phyloP scores from a whole-genome alignment of 2,888 invertebrate species.

The Drosophila affinis region DNA sequence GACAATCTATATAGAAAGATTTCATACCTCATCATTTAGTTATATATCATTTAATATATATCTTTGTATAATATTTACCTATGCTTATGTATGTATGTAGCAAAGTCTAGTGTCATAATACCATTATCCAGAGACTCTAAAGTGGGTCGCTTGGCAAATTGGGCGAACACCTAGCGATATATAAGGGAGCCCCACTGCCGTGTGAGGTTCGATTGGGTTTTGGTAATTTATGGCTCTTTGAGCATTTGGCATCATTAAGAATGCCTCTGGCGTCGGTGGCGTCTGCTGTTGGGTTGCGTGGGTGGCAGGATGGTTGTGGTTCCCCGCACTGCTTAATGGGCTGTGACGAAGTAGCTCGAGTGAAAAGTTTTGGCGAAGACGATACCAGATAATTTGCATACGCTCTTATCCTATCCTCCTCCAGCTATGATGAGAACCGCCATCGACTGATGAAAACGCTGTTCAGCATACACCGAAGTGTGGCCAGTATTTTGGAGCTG shows the following conservation, averaged over 20 bases:
- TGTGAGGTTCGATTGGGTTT: constrained; percentile 23
- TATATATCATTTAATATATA: too few relatives aligned
- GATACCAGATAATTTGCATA: constrained; percentile 63
- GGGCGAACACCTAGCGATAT: constrained; percentile 26
- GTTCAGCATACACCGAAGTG: constrained; percentile 91
- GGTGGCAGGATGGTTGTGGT: constrained; percentile 51
- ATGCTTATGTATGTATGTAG: too few relatives aligned
- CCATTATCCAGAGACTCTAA: constrained; percentile 5
- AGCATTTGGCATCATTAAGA: constrained; percentile 72
- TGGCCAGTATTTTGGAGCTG: constrained; percentile 90
- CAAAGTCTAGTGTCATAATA: background rate
- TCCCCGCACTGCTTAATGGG: constrained; percentile 71
- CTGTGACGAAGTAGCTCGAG: constrained; percentile 70
- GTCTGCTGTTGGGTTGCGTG: constrained; percentile 6
- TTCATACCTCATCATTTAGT: too few relatives aligned
- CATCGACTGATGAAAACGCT: constrained; percentile 86
- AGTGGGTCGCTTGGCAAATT: constrained; percentile 47
- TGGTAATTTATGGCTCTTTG: constrained; percentile 66
- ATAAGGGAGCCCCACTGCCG: constrained; percentile 13
- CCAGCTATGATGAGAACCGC: constrained; percentile 84
- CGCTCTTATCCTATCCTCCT: constrained; percentile 1
- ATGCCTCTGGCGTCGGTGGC: constrained; percentile 39
- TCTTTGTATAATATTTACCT: too few relatives aligned
- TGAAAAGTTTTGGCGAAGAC: constrained; percentile 61
- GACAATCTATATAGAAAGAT: too few relatives aligned